Evolutionary conservation across 2,797 vertebrate genomes (phyloP), one percentile per base, ranked within the genome.

Genomic region (Pangasius mekongensis): DNA sequence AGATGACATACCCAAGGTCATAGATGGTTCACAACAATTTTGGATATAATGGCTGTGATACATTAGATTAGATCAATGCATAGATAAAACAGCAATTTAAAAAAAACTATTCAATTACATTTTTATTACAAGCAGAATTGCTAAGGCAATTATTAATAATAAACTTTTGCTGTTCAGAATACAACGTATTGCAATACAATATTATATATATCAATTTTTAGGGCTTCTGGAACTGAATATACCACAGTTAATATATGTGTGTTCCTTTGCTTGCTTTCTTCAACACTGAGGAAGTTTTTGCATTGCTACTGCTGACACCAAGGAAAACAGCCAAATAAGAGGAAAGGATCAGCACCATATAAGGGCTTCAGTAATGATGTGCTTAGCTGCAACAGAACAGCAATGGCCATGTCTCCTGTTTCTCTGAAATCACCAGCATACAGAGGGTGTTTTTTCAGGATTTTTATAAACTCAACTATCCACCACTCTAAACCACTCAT

Each of bases 321-420:
- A 80, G 30, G 30, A 10, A 58, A 80, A 33, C 8, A 33, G 8
- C 52, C 5, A 2, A 80, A 78, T 30, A 77, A 52, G 49, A 77
- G 39, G 71, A 49, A 74, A 74, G 49, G 18, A 22, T 56, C 52
- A 80, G 8, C 52, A 56, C 30, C 52, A 56, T 54, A 54, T 52
- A 80, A 80, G 52, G 77, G 30, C 8, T 56, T 80, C 30, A 58
- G n/a, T 80, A 56, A 80, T 56, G 14, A 80, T 33, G 47, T 77
- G 16, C 27, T 77, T 77, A 56, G 30, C 30, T 81, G 78, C 33
- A 60, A 81, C 30, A 80, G 52, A 80, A 36, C 52, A 60, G 78
- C 33, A 78, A 56, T 56, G 76, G 18, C 11, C 74, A 56, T 56
- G 52, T 33, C 16, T 58, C 54, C 54, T 5, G 54, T 36, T 58